phyloP scores from a whole-genome alignment of 2,113 vertebrate species.

The Pseudois nayaur region DNA sequence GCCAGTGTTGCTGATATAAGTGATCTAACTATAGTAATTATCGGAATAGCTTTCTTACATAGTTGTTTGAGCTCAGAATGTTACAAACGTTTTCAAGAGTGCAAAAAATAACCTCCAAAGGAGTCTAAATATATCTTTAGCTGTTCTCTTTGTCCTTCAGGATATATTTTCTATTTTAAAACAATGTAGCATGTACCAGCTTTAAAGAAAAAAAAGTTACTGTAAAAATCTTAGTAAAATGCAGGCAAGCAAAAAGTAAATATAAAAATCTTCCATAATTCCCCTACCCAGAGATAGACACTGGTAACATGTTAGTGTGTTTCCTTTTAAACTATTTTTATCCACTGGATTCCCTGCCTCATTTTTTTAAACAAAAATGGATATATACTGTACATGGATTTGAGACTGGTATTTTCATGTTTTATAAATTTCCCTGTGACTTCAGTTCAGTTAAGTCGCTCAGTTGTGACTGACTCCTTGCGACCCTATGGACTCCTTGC shows the following conservation, averaged over 20 bases:
- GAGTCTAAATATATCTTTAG: neutral
- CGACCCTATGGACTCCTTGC: neutral
- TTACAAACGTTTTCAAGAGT: neutral
- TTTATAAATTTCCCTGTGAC: neutral
- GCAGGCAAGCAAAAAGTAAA: neutral
- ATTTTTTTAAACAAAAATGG: neutral
- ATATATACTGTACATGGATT: neutral
- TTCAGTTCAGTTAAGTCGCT: neutral
- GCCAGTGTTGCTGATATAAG: neutral
- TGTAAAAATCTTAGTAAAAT: neutral
- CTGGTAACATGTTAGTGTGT: neutral
- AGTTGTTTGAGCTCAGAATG: neutral
- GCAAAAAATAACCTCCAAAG: neutral
- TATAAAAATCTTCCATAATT: neutral
- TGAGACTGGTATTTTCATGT: neutral
- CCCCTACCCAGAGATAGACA: neutral
- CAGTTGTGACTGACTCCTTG: neutral
- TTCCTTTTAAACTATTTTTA: neutral
- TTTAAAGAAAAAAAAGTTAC: neutral
- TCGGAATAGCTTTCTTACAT: neutral
- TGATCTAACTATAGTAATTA: neutral
- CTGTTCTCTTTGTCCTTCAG: neutral
- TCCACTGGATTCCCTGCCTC: neutral
- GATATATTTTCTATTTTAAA: neutral
- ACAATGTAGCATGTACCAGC: neutral